phyloP scores from a whole-genome alignment of 2,888 invertebrate species.

The Apantesis nais region DNA sequence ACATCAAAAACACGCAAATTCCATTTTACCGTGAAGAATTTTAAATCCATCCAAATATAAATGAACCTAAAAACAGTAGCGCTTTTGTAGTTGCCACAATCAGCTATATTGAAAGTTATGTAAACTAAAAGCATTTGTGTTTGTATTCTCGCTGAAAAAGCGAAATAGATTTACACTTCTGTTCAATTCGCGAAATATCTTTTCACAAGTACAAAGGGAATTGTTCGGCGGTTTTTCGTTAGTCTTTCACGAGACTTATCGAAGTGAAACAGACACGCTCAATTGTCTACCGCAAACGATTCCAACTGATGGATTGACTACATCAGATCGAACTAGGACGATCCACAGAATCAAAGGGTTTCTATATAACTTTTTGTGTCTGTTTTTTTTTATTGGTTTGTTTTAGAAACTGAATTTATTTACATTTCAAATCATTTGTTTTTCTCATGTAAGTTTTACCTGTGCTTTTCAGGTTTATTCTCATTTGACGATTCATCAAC shows the following conservation, averaged over 20 bases:
- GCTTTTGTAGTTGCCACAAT: background rate
- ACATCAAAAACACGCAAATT: background rate
- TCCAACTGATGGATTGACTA: constrained; percentile 28
- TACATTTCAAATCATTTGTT: background rate
- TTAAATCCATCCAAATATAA: background rate
- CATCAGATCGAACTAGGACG: constrained; percentile 9
- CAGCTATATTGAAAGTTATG: background rate
- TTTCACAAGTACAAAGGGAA: constrained; percentile 5
- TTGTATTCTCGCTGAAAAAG: background rate
- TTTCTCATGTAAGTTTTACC: background rate
- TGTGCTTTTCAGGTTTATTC: background rate
- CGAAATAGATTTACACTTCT: constrained; percentile 1
- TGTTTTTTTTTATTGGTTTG: background rate
- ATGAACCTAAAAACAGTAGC: background rate
- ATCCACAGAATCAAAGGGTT: constrained; percentile 9
- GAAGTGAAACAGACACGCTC: background rate
- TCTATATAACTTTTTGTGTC: background rate
- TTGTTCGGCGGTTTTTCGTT: background rate
- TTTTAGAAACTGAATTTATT: background rate
- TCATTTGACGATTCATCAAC: background rate
- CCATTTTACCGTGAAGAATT: background rate
- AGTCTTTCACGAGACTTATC: background rate
- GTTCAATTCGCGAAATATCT: constrained; percentile 1
- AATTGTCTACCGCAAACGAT: constrained; percentile 16
- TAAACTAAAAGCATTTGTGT: background rate